These are phyloP conservation scores for Xylocampa areola DNA, from an alignment of 2,888 invertebrate species.

Conservation along the genomic window DNA sequence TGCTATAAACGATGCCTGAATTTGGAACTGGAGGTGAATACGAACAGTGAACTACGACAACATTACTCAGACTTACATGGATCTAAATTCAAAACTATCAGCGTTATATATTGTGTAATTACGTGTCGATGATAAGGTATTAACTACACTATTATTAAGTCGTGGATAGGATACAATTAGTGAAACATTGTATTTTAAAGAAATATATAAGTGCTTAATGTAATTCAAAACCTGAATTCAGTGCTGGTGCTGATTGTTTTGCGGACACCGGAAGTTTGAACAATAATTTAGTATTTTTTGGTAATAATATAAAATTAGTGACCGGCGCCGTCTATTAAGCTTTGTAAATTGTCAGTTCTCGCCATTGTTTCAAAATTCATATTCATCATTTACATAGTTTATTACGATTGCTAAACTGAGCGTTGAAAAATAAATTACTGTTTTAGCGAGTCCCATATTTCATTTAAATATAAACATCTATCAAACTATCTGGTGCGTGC, in stretches of 20 bases:
- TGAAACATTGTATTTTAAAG: no score
- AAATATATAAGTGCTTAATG: no score
- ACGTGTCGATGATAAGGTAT: no score
- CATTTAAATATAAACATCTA: conserved; percentile 42
- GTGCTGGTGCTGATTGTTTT: neutral
- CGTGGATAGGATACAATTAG: no score
- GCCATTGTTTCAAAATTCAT: neutral
- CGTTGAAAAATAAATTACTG: neutral
- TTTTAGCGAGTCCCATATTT: conserved; percentile 29
- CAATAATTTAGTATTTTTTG: neutral
- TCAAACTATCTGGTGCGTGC: conserved; percentile 31
- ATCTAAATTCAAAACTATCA: no score
- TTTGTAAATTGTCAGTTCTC: neutral
- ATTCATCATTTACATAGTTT: neutral
- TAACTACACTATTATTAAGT: no score
- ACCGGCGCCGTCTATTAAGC: neutral
- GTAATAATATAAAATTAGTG: neutral
- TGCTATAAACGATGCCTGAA: no score
- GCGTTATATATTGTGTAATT: no score
- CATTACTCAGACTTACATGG: no score
- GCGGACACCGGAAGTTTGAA: neutral
- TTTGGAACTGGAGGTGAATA: no score
- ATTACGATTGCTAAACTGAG: neutral
- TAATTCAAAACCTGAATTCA: no score
- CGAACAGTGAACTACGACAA: no score